These are phyloP conservation scores for Drosophila arawakana DNA, from an alignment of 1,140 invertebrate genomes.

Conservation along the genomic window DNA sequence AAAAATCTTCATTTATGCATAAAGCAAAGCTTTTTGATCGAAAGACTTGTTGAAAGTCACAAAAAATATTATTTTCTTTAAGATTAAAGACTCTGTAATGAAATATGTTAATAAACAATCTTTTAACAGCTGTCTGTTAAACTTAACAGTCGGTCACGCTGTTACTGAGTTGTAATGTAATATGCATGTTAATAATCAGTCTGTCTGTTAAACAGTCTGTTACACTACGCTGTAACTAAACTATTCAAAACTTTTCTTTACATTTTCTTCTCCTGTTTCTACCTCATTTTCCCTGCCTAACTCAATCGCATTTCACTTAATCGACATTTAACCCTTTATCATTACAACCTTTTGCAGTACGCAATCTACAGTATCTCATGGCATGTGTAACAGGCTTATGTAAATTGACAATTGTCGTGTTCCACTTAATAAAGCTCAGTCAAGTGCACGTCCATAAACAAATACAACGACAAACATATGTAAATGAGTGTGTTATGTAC, in stretches of 20 bases:
- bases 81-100: no score
- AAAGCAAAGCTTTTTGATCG: not conserved
- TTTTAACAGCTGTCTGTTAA: no score
- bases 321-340: constrained; percentile 6
- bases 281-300: not conserved
- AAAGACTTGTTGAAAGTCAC: not conserved
- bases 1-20: no score
- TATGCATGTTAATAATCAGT: no score
- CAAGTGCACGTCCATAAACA: constrained; percentile 35
- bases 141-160: no score
- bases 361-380: constrained; percentile 13
- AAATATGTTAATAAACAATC: no score
- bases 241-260: no score
- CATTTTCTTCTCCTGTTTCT: not conserved
- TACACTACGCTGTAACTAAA: no score
- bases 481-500: constrained; percentile 31
- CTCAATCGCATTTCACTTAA: not conserved
- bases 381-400: constrained; percentile 40
- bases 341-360: not conserved
- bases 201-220: no score
- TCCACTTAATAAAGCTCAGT: constrained; percentile 57
- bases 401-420: constrained; percentile 71
- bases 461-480: constrained; percentile 5
- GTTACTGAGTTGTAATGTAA: no score
- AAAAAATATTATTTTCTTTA: no score